Evolutionary conservation across 2,797 vertebrate species (phyloP), one percentile per base, ranked within the genome.

Genomic region (Neopelma chrysocephalum): DNA sequence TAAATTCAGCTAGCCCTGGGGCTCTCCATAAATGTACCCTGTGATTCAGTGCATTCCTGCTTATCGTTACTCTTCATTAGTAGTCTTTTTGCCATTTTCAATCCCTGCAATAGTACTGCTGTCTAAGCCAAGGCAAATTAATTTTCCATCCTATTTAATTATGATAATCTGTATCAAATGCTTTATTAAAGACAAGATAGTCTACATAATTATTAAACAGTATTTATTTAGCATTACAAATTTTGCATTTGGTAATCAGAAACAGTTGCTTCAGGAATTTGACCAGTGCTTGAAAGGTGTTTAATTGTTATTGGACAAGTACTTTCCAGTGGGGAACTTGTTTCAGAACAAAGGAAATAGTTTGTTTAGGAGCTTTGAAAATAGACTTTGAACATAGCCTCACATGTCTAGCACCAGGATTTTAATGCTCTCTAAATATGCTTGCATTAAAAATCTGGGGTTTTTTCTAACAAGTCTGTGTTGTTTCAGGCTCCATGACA

Each of bases 401-500:
- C 25, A 66, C 23, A 12, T 9, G 20, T 54, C 62, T 76, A 70
- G 40, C 45, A 36, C 42, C 27, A 51, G 53, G 32, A 77, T 54
- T 80, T 90, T 34, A 66, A 38, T 83, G 20, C n/a, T 89, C 15
- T 64, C 25, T 72, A 6, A 29, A 12, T 31, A 70, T 48, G 15
- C 31, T 65, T 73, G 38, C 20, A 79, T 38, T 54, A 42, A 56
- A 89, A 47, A 53, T 82, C 32, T 45, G 3, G 3, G 2, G 32
- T 87, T 81, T 62, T 82, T 10, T 56, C 16, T 65, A 64, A 89
- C 32, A n/a, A 61, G 12, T 57, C 20, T 80, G 11, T 83, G 14
- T 94, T 53, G 66, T 96, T 95, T 58, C 96, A 99, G 99, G 76
- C 98, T 99, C 65, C 99, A 99, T 27, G 99, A 99, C 96, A 98